Evolutionary conservation across 2,113 vertebrate species (phyloP).

Genomic region (Campylomormyrus tamandua): DNA sequence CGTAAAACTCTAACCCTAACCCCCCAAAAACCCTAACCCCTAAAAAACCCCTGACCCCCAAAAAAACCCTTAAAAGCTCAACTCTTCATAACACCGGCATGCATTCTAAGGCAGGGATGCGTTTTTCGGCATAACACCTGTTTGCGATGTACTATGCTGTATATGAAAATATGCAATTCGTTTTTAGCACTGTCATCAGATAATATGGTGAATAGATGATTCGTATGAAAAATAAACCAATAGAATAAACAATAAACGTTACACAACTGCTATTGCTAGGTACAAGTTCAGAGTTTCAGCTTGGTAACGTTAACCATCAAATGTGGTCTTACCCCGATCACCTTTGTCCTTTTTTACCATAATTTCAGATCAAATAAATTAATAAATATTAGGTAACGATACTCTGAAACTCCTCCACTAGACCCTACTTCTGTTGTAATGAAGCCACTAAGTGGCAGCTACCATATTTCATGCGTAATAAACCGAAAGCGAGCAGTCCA

Average conservation of each 20-base stretch:
- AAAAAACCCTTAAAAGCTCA: no score
- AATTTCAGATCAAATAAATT: not conserved
- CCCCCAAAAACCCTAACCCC: no score
- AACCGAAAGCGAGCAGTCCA: not conserved
- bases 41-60: no score
- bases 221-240: not conserved
- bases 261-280: not conserved
- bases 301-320: not conserved
- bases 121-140: no score
- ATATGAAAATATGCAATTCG: not conserved
- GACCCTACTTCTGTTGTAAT: not conserved
- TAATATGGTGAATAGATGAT: not conserved
- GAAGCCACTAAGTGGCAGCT: not conserved
- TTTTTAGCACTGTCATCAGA: not conserved
- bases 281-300: not conserved
- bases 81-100: not conserved
- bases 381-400: not conserved
- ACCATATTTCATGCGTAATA: not conserved
- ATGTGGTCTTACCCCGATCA: constrained; percentile 53
- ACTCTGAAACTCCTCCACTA: not conserved
- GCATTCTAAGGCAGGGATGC: not conserved
- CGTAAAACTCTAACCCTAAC: no score
- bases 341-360: constrained; percentile 62
- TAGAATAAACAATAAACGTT: not conserved
- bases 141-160: not conserved